Evolutionary conservation across 2,797 vertebrate genomes (phyloP).

Genomic region (Falco cherrug): DNA sequence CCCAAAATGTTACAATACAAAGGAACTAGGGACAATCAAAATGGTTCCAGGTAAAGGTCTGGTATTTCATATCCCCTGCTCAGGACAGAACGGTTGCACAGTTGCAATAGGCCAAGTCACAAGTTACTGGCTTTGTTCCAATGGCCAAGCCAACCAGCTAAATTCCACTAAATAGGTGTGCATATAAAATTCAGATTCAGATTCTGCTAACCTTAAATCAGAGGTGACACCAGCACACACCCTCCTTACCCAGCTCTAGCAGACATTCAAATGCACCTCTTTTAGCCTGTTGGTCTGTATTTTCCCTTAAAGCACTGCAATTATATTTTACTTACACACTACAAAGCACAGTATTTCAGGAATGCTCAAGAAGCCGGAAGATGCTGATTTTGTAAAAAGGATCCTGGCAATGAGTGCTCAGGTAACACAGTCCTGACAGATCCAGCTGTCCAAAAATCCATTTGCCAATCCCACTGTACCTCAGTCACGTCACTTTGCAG

Average conservation of each 20-base stretch:
- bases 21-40: neutral
- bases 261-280: neutral
- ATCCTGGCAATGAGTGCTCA: neutral
- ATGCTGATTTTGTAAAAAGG: neutral
- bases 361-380: neutral
- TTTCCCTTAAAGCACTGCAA: neutral
- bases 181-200: neutral
- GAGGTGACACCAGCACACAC: neutral
- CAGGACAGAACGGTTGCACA: neutral
- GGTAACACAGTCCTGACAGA: neutral
- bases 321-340: neutral
- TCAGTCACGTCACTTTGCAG: neutral
- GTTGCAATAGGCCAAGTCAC: neutral
- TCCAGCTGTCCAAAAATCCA: neutral
- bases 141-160: neutral
- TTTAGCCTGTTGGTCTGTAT: neutral
- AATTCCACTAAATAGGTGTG: neutral
- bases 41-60: neutral
- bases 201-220: neutral
- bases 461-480: neutral
- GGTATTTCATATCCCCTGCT: neutral
- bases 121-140: neutral
- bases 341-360: neutral
- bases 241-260: neutral
- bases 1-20: neutral